phyloP scores from a whole-genome alignment of 1,140 invertebrate genomes.

The Temnothorax longispinosus region DNA sequence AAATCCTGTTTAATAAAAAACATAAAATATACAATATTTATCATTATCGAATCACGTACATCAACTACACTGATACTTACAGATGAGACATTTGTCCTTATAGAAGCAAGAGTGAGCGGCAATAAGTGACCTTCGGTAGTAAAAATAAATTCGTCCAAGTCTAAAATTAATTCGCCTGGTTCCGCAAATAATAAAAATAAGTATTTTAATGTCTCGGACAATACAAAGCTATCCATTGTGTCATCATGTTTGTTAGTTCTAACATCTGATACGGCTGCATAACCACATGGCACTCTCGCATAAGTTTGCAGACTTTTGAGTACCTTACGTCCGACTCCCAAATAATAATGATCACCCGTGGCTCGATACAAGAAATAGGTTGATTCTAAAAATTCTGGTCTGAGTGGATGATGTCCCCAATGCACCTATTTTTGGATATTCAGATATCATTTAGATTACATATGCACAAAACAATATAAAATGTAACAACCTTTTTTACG shows the following conservation, averaged over 20 bases:
- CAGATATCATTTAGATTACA: neutral
- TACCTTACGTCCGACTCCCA: slow-evolving; percentile 96
- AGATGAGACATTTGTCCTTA: slow-evolving; percentile 83
- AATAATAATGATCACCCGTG: slow-evolving; percentile 97
- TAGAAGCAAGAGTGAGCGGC: slow-evolving; percentile 92
- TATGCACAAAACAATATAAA: neutral
- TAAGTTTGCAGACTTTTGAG: slow-evolving; percentile 96
- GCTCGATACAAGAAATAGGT: slow-evolving; percentile 98
- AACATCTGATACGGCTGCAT: slow-evolving; percentile 98
- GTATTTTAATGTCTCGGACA: slow-evolving; percentile 99
- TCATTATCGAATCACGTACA: neutral
- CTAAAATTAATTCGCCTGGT: slow-evolving; percentile 93
- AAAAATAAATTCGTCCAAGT: slow-evolving; percentile 98
- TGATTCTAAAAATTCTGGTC: slow-evolving; percentile 99
- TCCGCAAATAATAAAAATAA: slow-evolving; percentile 97
- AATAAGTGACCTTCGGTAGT: slow-evolving; percentile 99
- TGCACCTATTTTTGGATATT: slow-evolving; percentile 89
- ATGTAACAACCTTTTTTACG: neutral
- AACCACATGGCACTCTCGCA: slow-evolving; percentile 97
- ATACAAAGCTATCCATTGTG: slow-evolving; percentile 99
- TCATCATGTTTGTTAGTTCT: slow-evolving; percentile 95
- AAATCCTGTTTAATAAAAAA: slow-evolving; percentile 87
- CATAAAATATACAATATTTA: neutral
- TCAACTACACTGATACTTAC: slow-evolving; percentile 76
- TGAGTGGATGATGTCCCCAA: slow-evolving; percentile 98